Base-by-base conservation (phyloP, 2,113 vertebrate species). In the Pipra filicauda region DNA sequence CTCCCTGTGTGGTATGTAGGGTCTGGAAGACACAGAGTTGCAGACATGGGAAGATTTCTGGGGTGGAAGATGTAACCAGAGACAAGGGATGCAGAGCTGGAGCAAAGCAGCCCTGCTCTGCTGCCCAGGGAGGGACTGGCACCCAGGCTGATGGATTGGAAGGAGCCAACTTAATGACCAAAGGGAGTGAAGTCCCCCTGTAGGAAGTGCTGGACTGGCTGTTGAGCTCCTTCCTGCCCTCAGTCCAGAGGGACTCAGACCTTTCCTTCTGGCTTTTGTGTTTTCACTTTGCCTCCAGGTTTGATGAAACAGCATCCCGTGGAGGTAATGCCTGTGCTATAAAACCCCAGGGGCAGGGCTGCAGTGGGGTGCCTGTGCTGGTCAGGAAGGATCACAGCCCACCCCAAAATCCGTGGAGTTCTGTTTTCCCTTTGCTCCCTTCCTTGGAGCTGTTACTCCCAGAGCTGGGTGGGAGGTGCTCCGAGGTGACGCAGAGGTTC, bases 381-480 rank as follows among this genome's bases (percentile, higher is more conserved):
- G 21, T 73, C 49, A 37, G 64, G 72, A 44, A 77, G 33, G 51
- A 31, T 73, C 41, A 3, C 7, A 1, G 20, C 11, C 13, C 5
- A 5, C 9, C 16, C 62, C 2, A 7, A 3, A 9, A 48, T 62
- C 6, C n/a, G 39, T 59, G 57, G 17, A n/a, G 18, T 5, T 66
- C 17, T 15, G 11, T 54, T 71, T 89, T 66, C 55, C 49, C 3
- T 35, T 88, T 91, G 64, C 26, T 4, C 5, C 7, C 9, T 21
- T 70, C 12, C 46, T 70, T 31, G 10, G 86, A 61, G 55, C 54
- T 0, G 1, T 33, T 35, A 15, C 59, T 49, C 33, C 58, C 1
- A 1, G 37, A 35, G 33, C 65, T 81, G 80, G 54, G 66, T 79
- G 88, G 87, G 84, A 84, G 80, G 87, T 90, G 85, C 88, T 89